A percentile compares a stretch with the other conserved stretches of the same genome.
Conservation (phyloP, 2,888 invertebrate species). For the Alsophila aescularia region DNA sequence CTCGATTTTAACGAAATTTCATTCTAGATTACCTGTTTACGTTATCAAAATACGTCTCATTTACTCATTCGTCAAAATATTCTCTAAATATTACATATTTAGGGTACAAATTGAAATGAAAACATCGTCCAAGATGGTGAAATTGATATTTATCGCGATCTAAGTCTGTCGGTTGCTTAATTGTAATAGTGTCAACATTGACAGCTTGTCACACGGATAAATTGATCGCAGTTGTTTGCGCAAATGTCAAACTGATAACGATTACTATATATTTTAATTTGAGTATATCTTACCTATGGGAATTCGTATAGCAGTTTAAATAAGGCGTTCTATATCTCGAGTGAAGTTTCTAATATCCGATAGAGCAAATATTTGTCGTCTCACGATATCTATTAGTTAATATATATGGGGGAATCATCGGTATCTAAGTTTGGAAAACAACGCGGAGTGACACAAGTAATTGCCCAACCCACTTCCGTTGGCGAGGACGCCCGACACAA, state of each 20-base stretch:
- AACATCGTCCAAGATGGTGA: slow-evolving; percentile 42
- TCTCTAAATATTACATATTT: slow-evolving; percentile 42
- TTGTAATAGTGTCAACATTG: slow-evolving; percentile 79
- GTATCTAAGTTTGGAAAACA: slow-evolving; percentile 64
- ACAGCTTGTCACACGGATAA: slow-evolving; percentile 80
- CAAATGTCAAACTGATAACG: slow-evolving; percentile 77
- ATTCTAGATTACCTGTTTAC: slow-evolving; percentile 62
- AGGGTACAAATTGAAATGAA: slow-evolving; percentile 53
- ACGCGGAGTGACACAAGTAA: slow-evolving; percentile 64
- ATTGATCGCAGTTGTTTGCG: slow-evolving; percentile 82
- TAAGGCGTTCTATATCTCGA: slow-evolving; percentile 35
- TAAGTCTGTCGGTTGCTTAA: slow-evolving; percentile 77
- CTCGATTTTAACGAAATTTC: slow-evolving; percentile 80
- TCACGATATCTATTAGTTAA: slow-evolving; percentile 37
- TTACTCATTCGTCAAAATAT: slow-evolving; percentile 22
- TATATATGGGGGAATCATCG: slow-evolving; percentile 46
- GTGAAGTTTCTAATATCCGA: slow-evolving; percentile 38
- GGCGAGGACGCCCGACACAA: slow-evolving; percentile 60
- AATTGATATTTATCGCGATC: slow-evolving; percentile 65
- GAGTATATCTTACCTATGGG: slow-evolving; percentile 60
- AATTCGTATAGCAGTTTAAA: slow-evolving; percentile 60
- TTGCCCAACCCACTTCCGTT: slow-evolving; percentile 75
- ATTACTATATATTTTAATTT: slow-evolving; percentile 79
- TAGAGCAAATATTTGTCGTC: slow-evolving; percentile 38
- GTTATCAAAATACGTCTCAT: slow-evolving; percentile 39